phyloP scores from a whole-genome alignment of 2,888 invertebrate genomes.

The Gortyna flavago region DNA sequence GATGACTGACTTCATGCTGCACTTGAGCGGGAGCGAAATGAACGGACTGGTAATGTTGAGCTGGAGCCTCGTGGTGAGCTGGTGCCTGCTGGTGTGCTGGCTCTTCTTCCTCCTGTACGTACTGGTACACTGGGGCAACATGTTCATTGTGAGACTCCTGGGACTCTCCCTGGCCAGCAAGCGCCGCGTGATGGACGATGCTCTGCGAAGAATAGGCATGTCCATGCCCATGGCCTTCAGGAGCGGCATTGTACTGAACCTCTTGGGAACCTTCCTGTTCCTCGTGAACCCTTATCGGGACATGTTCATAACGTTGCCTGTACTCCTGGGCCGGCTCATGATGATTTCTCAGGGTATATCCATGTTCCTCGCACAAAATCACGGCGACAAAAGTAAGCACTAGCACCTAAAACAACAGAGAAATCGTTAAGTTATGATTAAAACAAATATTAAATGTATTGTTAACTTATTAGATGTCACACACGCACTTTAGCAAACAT shows the following conservation, averaged over 20 bases:
- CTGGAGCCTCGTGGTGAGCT: conserved; percentile 54
- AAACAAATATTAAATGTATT: conserved; percentile 44
- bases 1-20: conserved; percentile 68
- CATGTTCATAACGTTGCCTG: conserved; percentile 73
- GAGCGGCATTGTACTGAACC: conserved; percentile 51
- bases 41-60: conserved; percentile 63
- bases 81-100: conserved; percentile 55
- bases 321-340: conserved; percentile 78
- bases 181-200: conserved; percentile 74
- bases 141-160: conserved; percentile 75
- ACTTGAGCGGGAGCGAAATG: conserved; percentile 65
- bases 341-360: conserved; percentile 75
- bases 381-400: conserved; percentile 74
- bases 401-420: conserved; percentile 77
- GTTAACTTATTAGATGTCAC: conserved; percentile 44
- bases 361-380: conserved; percentile 76
- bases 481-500: conserved; percentile 86
- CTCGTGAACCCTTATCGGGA: conserved; percentile 68
- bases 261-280: conserved; percentile 66
- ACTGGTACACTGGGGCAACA: conserved; percentile 77
- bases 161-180: conserved; percentile 73
- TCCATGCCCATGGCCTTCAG: conserved; percentile 67
- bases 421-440: conserved; percentile 12
- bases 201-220: conserved; percentile 79
- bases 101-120: conserved; percentile 71